Percentiles rank a stretch among this genome's conserved stretches.
These are phyloP conservation scores for Drosophila infuscata DNA, from an alignment of 2,888 invertebrate species.

Conservation along the genomic window DNA sequence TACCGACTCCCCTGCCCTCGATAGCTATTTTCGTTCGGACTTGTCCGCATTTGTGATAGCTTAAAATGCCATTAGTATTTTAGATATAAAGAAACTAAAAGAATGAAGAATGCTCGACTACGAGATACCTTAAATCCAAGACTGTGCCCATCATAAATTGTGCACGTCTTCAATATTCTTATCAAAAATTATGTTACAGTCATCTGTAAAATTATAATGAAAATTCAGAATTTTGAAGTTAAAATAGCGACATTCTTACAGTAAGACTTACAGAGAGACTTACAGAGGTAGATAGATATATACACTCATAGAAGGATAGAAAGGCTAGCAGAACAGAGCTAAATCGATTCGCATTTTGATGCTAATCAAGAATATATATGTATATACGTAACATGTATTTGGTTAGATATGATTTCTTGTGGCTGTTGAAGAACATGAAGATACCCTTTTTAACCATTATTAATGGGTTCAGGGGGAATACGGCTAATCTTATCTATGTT, in stretches of 20 bases:
- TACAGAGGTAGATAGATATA: neutral
- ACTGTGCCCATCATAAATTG: neutral
- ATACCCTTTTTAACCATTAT: neutral
- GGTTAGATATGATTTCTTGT: neutral
- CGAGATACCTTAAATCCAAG: neutral
- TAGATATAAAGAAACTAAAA: conserved; percentile 8
- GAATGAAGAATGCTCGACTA: neutral
- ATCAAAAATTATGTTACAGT: neutral
- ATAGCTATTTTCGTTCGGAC: neutral
- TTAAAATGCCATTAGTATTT: conserved; percentile 42
- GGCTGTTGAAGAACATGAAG: neutral
- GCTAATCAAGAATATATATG: neutral
- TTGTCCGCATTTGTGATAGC: conserved; percentile 7
- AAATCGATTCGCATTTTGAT: conserved; percentile 1
- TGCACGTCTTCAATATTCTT: no score
- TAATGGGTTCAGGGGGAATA: neutral
- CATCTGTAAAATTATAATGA: no score
- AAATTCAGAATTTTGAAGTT: no score
- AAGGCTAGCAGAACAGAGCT: neutral
- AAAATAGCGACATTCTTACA: no score
- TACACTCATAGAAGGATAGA: neutral
- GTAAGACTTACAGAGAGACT: no score
- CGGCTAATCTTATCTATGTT: conserved; percentile 46
- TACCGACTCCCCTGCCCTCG: neutral
- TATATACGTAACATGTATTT: neutral